phyloP scores from a whole-genome alignment of 2,797 vertebrate genomes.

The Malacoraja senta region DNA sequence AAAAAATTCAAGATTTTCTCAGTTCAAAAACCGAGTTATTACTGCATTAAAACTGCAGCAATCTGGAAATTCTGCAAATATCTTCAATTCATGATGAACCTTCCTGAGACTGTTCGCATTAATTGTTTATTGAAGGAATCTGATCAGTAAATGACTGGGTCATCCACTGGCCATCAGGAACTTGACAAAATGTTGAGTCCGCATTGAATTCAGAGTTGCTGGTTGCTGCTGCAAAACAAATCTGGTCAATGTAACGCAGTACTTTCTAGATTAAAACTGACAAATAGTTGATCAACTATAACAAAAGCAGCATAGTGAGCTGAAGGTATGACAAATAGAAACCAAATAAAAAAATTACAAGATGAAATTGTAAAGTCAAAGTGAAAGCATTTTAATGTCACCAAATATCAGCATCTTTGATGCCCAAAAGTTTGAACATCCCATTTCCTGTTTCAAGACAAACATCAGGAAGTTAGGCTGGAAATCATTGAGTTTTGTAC shows the following conservation, averaged over 20 bases:
- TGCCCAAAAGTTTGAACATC: not conserved
- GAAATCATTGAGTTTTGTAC: not conserved
- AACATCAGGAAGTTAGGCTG: not conserved
- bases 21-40: constrained; percentile 57
- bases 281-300: not conserved
- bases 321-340: not conserved
- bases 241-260: not conserved
- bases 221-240: constrained; percentile 50
- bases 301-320: not conserved
- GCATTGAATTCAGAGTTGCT: constrained; percentile 49
- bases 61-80: constrained; percentile 42
- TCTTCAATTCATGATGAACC: constrained; percentile 47
- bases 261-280: constrained; percentile 20
- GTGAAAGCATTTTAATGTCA: not conserved
- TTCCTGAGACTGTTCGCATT: constrained; percentile 49
- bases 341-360: not conserved
- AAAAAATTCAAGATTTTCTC: constrained; percentile 53
- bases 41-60: constrained; percentile 64
- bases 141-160: constrained; percentile 72
- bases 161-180: constrained; percentile 81
- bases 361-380: not conserved
- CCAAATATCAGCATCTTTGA: not conserved
- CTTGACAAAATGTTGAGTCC: constrained; percentile 49
- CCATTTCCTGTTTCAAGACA: not conserved
- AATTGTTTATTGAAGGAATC: constrained; percentile 65